phyloP scores from a whole-genome alignment of 2,888 invertebrate species.

The Choreutis nemorana region DNA sequence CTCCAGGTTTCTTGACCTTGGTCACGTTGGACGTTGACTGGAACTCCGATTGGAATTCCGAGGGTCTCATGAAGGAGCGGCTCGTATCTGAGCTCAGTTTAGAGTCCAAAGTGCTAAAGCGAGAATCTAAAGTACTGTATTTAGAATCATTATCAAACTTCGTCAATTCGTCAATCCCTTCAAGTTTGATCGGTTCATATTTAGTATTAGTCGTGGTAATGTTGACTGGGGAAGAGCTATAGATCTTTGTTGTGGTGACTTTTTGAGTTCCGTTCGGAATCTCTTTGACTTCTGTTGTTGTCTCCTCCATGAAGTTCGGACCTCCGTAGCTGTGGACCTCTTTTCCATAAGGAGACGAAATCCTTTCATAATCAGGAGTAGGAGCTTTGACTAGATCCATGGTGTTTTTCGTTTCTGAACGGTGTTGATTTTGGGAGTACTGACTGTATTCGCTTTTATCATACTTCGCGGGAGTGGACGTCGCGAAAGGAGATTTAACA shows the following conservation, averaged over 20 bases:
- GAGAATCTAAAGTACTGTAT: slow-evolving; percentile 53
- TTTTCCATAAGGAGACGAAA: slow-evolving; percentile 50
- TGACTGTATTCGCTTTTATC: slow-evolving; percentile 26
- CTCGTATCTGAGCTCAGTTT: slow-evolving; percentile 57
- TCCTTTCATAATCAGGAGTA: slow-evolving; percentile 49
- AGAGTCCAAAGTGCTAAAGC: slow-evolving; percentile 51
- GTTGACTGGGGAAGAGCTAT: slow-evolving; percentile 64
- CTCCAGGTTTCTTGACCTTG: slow-evolving; percentile 41
- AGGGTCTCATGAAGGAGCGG: slow-evolving; percentile 57
- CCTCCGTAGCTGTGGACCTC: slow-evolving; percentile 45
- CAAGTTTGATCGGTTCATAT: slow-evolving; percentile 52
- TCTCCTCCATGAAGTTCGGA: slow-evolving; percentile 56
- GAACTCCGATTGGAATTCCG: slow-evolving; percentile 54
- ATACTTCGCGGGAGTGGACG: slow-evolving; percentile 44
- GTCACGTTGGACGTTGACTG: slow-evolving; percentile 30
- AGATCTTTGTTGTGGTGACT: slow-evolving; percentile 64
- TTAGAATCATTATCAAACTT: slow-evolving; percentile 59
- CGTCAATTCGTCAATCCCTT: slow-evolving; percentile 60
- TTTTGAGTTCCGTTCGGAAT: slow-evolving; percentile 65
- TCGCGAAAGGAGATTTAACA: slow-evolving; percentile 41
- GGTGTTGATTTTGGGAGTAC: slow-evolving; percentile 11
- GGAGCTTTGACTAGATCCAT: slow-evolving; percentile 44
- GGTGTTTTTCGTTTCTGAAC: slow-evolving; percentile 16
- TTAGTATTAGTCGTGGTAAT: slow-evolving; percentile 55
- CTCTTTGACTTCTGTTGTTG: slow-evolving; percentile 59